A percentile compares a stretch with the other conserved stretches of the same genome.
Conservation (phyloP, 2,113 vertebrate genomes). For the Piprites chloris region DNA sequence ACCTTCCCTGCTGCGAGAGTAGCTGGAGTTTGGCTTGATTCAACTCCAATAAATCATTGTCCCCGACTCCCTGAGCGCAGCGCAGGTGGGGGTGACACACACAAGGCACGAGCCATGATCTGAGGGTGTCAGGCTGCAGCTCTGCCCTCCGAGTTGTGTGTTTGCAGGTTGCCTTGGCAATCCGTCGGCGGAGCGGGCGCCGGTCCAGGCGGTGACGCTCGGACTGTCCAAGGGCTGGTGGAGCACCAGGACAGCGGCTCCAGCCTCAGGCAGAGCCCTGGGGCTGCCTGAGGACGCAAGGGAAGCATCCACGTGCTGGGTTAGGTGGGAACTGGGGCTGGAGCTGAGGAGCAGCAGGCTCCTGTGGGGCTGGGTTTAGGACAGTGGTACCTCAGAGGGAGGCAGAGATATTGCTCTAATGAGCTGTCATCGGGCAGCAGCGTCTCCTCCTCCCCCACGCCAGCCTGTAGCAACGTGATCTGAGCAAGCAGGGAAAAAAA, state of each 20-base stretch:
- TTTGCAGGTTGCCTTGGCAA: neutral
- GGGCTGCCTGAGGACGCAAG: neutral
- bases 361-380: neutral
- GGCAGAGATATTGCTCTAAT: conserved; percentile 14
- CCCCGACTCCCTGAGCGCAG: fast-evolving
- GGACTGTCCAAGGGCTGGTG: neutral
- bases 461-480: neutral
- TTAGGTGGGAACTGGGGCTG: neutral
- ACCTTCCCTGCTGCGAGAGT: neutral
- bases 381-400: neutral
- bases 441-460: neutral
- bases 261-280: fast-evolving
- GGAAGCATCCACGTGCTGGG: neutral
- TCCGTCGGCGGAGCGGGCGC: fast-evolving
- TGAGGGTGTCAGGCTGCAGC: neutral
- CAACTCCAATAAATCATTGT: neutral
- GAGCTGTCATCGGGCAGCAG: conserved; percentile 10
- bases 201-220: neutral
- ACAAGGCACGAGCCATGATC: neutral
- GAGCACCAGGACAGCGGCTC: neutral
- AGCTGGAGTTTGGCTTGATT: neutral
- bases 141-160: neutral
- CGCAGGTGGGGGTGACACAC: neutral
- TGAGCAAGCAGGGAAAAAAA: neutral
- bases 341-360: neutral